Percentiles rank a stretch among this genome's conserved stretches.
Evolutionary conservation across 2,113 vertebrate species (phyloP).

Genomic region (Rynchops niger): DNA sequence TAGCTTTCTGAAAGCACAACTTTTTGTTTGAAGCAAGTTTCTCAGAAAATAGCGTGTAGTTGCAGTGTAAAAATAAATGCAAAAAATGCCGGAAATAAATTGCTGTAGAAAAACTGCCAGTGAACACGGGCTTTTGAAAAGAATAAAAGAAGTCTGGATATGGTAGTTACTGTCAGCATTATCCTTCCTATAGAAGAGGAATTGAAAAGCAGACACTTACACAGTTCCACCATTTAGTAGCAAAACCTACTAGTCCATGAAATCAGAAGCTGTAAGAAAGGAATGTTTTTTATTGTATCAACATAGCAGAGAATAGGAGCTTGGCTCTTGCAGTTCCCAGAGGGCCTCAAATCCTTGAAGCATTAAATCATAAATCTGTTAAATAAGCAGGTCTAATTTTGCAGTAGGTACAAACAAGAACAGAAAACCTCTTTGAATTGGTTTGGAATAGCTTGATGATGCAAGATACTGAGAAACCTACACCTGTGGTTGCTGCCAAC

Average conservation of each 20-base stretch:
- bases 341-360: not conserved
- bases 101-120: not conserved
- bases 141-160: conserved; percentile 6
- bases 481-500: not conserved
- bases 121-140: not conserved
- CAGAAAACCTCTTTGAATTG: not conserved
- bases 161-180: conserved; percentile 44
- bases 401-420: not conserved
- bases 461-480: not conserved
- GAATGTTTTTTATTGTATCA: not conserved
- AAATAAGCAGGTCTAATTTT: conserved; percentile 24
- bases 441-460: not conserved
- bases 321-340: not conserved
- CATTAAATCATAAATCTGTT: not conserved
- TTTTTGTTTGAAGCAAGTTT: not conserved
- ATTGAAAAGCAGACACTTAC: not conserved
- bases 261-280: conserved; percentile 24
- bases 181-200: not conserved
- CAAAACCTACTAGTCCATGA: conserved; percentile 11
- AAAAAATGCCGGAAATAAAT: conserved; percentile 6
- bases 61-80: not conserved
- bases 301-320: not conserved
- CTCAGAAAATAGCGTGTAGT: not conserved
- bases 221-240: not conserved
- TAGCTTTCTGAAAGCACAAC: not conserved